Percentiles rank a stretch among this genome's conserved stretches.
These are phyloP conservation scores for Ostrea edulis DNA, from an alignment of 1,140 invertebrate genomes.

Conservation along the genomic window DNA sequence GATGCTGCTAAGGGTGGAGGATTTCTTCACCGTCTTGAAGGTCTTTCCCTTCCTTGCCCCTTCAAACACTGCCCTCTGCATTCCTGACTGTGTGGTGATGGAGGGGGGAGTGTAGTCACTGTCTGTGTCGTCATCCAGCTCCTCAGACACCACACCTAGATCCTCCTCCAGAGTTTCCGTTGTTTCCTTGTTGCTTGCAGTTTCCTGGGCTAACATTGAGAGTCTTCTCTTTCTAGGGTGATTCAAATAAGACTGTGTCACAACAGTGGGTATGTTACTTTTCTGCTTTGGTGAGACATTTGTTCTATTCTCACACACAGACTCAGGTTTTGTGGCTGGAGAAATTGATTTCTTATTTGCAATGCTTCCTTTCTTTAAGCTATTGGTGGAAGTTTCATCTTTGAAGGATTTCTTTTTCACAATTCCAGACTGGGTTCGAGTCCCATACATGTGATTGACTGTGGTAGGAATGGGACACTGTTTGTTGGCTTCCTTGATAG, in stretches of 20 bases:
- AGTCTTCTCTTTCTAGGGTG: conserved; percentile 43
- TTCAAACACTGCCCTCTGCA: conserved; percentile 45
- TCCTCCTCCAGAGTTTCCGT: neutral
- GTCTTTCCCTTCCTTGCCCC: conserved; percentile 35
- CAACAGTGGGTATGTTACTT: neutral
- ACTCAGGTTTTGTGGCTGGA: neutral
- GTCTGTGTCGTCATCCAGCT: conserved; percentile 36
- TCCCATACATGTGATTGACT: conserved; percentile 51
- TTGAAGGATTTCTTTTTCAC: conserved; percentile 18
- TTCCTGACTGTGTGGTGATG: conserved; percentile 42
- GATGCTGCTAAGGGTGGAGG: neutral
- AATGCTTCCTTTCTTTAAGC: neutral
- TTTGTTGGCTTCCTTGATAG: conserved; percentile 23
- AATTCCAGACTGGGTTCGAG: conserved; percentile 44
- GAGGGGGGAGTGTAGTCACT: conserved; percentile 38
- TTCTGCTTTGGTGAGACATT: neutral
- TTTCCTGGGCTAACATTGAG: conserved; percentile 25
- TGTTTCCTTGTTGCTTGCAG: neutral
- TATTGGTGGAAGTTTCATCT: neutral
- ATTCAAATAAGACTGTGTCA: conserved; percentile 5
- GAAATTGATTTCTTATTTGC: neutral
- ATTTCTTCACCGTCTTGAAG: conserved; percentile 41
- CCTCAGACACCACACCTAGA: conserved; percentile 10
- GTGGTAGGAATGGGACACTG: neutral
- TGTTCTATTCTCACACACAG: neutral